Percentiles rank a stretch among this genome's conserved stretches.
These are phyloP conservation scores for Therioaphis trifolii DNA, from an alignment of 2,888 invertebrate species.

Conservation along the genomic window DNA sequence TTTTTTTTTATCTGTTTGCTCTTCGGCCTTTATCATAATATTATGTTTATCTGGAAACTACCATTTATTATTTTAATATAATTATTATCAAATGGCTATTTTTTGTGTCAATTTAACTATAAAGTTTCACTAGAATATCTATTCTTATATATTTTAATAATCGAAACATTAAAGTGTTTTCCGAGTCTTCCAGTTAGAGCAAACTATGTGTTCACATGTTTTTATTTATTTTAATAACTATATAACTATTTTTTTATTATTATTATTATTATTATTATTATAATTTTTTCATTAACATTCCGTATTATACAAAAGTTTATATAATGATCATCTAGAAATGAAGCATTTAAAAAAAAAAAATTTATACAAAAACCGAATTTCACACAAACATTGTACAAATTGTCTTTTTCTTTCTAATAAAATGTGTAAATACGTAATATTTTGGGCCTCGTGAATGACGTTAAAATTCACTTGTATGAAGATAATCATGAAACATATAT, in stretches of 20 bases:
- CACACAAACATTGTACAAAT: conserved; percentile 55
- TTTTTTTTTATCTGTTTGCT: background rate
- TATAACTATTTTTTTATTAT: conserved; percentile 29
- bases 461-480: conserved; percentile 53
- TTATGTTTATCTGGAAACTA: conserved; percentile 16
- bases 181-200: conserved; percentile 59
- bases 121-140: conserved; percentile 14
- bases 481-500: conserved; percentile 60
- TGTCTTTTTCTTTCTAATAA: conserved; percentile 47
- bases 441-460: conserved; percentile 50
- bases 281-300: conserved; percentile 51
- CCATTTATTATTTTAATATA: conserved; percentile 3
- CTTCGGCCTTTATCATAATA: background rate
- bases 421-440: conserved; percentile 49
- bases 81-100: conserved; percentile 2
- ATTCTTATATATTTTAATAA: conserved; percentile 12
- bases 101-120: conserved; percentile 6
- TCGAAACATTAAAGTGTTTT: conserved; percentile 25
- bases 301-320: conserved; percentile 32
- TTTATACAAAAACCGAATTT: conserved; percentile 49
- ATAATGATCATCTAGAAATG: conserved; percentile 5
- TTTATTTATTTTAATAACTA: conserved; percentile 26
- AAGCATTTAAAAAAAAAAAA: background rate
- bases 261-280: background rate
- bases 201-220: conserved; percentile 56